Percentiles rank a stretch among this genome's conserved stretches.
Evolutionary conservation across 2,113 vertebrate species (phyloP).

Genomic region (Suncus etruscus): DNA sequence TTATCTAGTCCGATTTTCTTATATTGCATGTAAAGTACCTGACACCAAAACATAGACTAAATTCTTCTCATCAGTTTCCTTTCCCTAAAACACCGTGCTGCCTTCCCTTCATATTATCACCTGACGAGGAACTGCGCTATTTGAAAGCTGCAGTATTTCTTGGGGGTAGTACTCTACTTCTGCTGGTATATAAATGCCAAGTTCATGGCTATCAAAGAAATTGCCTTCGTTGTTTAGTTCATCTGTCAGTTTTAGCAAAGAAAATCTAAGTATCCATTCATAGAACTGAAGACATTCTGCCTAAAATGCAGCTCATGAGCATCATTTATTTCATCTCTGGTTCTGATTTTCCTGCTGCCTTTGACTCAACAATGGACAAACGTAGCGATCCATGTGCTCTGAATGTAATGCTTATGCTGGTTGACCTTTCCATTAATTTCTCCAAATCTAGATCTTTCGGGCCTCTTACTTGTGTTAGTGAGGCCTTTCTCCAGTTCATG

Average conservation of each 20-base stretch:
- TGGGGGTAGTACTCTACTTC: constrained; percentile 50
- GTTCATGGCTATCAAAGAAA: constrained; percentile 55
- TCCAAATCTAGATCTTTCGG: constrained; percentile 22
- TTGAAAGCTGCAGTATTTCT: constrained; percentile 48
- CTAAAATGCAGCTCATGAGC: constrained; percentile 57
- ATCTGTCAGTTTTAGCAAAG: constrained; percentile 59
- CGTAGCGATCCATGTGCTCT: not conserved
- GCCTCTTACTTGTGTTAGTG: not conserved
- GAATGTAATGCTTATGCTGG: constrained; percentile 37
- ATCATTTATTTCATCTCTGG: constrained; percentile 47
- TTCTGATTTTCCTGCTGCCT: constrained; percentile 50
- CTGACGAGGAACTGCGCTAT: constrained; percentile 54
- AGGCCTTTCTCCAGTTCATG: constrained; percentile 30
- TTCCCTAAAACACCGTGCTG: constrained; percentile 51
- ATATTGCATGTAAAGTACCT: constrained; percentile 56
- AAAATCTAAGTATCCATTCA: constrained; percentile 59
- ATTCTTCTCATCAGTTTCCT: constrained; percentile 26
- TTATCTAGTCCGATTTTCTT: constrained; percentile 11
- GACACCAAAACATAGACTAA: constrained; percentile 58
- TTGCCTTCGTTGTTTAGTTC: constrained; percentile 58
- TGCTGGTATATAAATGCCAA: constrained; percentile 51
- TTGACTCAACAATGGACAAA: constrained; percentile 23
- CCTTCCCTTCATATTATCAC: constrained; percentile 60
- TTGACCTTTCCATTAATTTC: constrained; percentile 51
- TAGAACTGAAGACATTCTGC: constrained; percentile 56